Evolutionary conservation across 2,797 vertebrate genomes (phyloP), one percentile per base, ranked within the genome.

Genomic region (Acanthornis magna): DNA sequence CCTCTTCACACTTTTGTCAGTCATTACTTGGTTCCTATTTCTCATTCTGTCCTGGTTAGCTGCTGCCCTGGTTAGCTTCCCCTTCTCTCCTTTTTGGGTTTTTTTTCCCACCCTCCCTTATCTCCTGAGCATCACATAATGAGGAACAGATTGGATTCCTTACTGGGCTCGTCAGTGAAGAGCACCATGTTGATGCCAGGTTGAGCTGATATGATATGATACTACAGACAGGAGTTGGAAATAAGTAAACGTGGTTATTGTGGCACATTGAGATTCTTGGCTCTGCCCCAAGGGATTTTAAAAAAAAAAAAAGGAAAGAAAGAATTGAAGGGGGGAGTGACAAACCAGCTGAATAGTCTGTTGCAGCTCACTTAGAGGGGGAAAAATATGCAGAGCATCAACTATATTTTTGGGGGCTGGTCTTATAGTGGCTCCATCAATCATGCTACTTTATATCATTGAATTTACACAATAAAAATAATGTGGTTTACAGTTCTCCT

Each of bases 241-340:
- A 88, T 88, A 88, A 86, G 81, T 67, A 74, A 91, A 93, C 21
- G 47, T 96, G 88, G 77, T 88, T 93, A 82, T 95, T 96, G 88
- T 97, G 93, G 95, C 94, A 91, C 85, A 73, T 85, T 85, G 55
- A 83, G 42, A 94, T 84, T 91, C 84, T 85, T 94, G 94, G 93
- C 89, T 91, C 27, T 89, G 53, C 17, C 47, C 50, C 80, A 92
- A 43, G 48, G 13, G 50, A 76, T 84, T 73, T 2, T n/a, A n/a
- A n/a, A n/a, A 8, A 77, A 71, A 84, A 58, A 65, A 42, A 61
- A 70, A 19, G 11, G 47, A 22, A 3, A 5, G 38, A 53, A 11
- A 75, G 76, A 62, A 53, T 14, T 50, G 36, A 16, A 70, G 36
- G 1, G 1, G 7, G 21, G 9, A n/a, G 29, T 53, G 63, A 77